Evolutionary conservation across 2,888 invertebrate species (phyloP).

Genomic region (Ctena decussata): DNA sequence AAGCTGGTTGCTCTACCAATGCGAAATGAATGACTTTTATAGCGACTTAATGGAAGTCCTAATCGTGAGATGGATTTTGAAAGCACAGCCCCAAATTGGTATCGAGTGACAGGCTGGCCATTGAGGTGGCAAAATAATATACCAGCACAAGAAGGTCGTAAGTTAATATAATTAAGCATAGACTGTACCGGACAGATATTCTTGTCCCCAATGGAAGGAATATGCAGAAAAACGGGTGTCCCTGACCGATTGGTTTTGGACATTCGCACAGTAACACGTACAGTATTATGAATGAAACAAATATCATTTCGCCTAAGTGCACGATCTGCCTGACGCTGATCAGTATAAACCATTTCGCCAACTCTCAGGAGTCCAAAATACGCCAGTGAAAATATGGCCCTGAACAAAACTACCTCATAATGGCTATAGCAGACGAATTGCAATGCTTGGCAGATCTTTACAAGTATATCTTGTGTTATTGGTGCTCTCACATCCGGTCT

Average conservation of each 20-base stretch:
- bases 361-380: background rate
- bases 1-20: conserved; percentile 13
- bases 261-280: background rate
- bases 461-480: background rate
- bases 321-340: background rate
- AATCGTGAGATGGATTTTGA: background rate
- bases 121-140: conserved; percentile 6
- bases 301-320: too few relatives aligned
- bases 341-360: background rate
- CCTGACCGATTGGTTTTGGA: conserved; percentile 7
- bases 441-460: background rate
- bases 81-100: conserved; percentile 9
- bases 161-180: background rate
- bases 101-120: background rate
- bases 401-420: background rate
- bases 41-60: background rate
- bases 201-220: background rate
- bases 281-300: too few relatives aligned
- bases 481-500: background rate
- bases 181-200: background rate
- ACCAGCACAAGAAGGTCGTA: background rate
- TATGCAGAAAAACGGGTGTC: background rate
- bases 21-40: conserved; percentile 12
- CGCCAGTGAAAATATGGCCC: background rate
- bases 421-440: background rate